Evolutionary conservation across 2,797 vertebrate species (phyloP), one percentile per base, ranked within the genome.

Genomic region (Decapterus maruadsi): DNA sequence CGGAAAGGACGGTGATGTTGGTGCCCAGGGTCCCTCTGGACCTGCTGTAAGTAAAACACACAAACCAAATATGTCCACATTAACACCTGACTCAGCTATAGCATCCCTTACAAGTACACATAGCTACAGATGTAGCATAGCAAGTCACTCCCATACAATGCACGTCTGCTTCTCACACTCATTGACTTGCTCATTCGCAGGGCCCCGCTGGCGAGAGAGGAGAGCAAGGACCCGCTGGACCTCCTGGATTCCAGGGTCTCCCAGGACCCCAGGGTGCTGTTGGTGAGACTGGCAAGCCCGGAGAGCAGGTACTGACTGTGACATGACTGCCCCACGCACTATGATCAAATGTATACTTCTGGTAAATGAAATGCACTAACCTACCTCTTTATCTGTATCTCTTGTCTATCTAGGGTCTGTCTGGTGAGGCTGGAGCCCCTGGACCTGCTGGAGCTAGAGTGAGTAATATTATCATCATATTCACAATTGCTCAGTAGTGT

Each of bases 201-300:
- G 93, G 80, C 20, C 83, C 90, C 0, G 67, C 96, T 95, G 98
- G 98, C 83, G 98, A 99, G 84, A 97, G 97, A 95, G 98, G 98
- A 67, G 98, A 99, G 93, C 95, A 94, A 77, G 98, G 98, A 89
- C 78, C 97, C 0, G 91, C 90, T 57, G 98, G 98, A 74, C 51
- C 93, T 81, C 91, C 96, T 10, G 98, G 98, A 72, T 99, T 99
- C 97, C 98, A 99, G 97, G 98, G 98, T 92, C 97, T 98, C 78
- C 97, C 98, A 0, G 98, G 98, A 84, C 92, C 98, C 3, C 95
- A 97, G 86, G 98, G 98, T 84, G 89, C 96, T 45, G 59, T 96
- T 40, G 98, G 98, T 69, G 98, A 99, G 96, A 83, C 90, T 91
- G 98, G 98, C 92, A 99, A 99, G 90, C 86, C 96, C 0, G 98